phyloP scores from a whole-genome alignment of 2,113 vertebrate species.

The Strix aluco region DNA sequence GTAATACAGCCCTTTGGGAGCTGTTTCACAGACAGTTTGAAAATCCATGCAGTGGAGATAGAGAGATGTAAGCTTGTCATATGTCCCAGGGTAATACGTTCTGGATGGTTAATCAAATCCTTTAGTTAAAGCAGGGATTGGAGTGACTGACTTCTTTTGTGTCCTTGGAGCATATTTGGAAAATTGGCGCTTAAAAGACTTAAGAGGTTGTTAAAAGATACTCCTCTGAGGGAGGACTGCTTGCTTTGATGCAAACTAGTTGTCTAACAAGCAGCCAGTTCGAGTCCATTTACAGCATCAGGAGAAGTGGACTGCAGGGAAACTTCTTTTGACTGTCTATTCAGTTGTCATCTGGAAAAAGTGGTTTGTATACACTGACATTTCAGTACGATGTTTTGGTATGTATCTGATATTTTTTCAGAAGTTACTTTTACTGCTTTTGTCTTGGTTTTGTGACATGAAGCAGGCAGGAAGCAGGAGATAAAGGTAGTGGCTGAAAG shows the following conservation, averaged over 20 bases:
- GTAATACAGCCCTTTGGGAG: not conserved
- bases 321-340: not conserved
- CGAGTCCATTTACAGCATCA: not conserved
- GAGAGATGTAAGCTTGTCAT: not conserved
- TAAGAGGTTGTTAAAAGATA: not conserved
- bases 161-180: not conserved
- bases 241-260: not conserved
- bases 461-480: not conserved
- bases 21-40: not conserved
- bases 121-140: not conserved
- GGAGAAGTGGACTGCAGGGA: not conserved
- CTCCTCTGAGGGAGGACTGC: not conserved
- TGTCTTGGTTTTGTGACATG: not conserved
- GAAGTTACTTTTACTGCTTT: not conserved
- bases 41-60: not conserved
- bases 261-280: not conserved
- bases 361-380: fast-evolving
- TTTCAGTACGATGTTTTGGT: not conserved
- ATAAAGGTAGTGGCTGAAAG: not conserved
- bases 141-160: not conserved
- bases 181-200: not conserved
- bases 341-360: not conserved
- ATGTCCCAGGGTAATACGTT: not conserved
- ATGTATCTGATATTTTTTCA: not conserved
- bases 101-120: conserved; percentile 38